A percentile compares a stretch with the other conserved stretches of the same genome.
Evolutionary conservation across 1,140 invertebrate genomes (phyloP).

Genomic region (Drosophila pachea): DNA sequence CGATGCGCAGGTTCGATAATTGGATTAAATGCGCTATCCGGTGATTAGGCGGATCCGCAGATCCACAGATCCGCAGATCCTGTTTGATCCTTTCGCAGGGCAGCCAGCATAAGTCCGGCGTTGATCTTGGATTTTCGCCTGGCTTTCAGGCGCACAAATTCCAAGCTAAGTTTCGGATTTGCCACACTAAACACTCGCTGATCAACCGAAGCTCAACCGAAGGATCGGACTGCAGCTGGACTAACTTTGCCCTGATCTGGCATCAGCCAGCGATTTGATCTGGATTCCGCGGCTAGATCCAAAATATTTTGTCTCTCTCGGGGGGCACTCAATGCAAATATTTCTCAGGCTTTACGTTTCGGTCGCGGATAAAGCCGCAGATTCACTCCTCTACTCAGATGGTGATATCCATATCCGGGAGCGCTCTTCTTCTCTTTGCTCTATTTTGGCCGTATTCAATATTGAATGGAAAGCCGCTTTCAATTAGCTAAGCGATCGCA

Average conservation of each 20-base stretch:
- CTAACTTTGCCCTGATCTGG: constrained; percentile 30
- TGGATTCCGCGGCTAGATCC: constrained; percentile 49
- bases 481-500: constrained; percentile 66
- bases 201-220: constrained; percentile 40
- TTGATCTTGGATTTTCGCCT: constrained; percentile 65
- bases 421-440: no score
- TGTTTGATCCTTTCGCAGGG: constrained; percentile 1
- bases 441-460: no score
- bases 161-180: constrained; percentile 70
- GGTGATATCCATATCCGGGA: no score
- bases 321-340: constrained; percentile 51
- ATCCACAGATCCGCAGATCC: constrained; percentile 28
- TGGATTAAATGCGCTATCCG: constrained; percentile 54
- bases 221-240: constrained; percentile 13
- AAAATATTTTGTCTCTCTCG: constrained; percentile 58
- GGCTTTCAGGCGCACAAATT: constrained; percentile 63
- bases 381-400: no score
- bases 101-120: constrained; percentile 44
- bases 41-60: constrained; percentile 34
- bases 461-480: constrained; percentile 39
- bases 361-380: no score
- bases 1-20: constrained; percentile 39
- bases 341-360: constrained; percentile 7
- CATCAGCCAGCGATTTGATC: constrained; percentile 19
- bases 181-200: constrained; percentile 61